Percentiles rank a stretch among this genome's conserved stretches.
Evolutionary conservation across 1,140 invertebrate genomes (phyloP).

Genomic region (Acromyrmex charruanus): DNA sequence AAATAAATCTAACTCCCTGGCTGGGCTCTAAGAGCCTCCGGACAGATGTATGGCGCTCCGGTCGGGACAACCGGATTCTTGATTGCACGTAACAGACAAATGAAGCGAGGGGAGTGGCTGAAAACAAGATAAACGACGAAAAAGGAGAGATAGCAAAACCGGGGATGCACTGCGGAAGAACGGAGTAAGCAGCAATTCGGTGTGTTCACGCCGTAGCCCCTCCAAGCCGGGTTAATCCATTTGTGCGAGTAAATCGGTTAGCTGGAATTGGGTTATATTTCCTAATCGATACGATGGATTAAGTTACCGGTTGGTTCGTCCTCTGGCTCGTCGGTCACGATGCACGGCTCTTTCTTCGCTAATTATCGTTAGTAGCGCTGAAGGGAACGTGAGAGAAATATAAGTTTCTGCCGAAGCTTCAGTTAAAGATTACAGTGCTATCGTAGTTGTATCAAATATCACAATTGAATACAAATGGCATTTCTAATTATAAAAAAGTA

Average conservation of each 20-base stretch:
- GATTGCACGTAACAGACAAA: conserved; percentile 78
- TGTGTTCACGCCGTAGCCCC: conserved; percentile 65
- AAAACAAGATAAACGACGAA: conserved; percentile 75
- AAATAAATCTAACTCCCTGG: conserved; percentile 69
- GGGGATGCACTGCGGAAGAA: conserved; percentile 63
- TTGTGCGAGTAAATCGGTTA: conserved; percentile 78
- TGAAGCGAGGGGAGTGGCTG: conserved; percentile 73
- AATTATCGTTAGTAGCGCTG: conserved; percentile 26
- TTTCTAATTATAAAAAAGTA: neutral
- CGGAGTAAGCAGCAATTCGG: conserved; percentile 73
- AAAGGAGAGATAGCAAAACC: conserved; percentile 26
- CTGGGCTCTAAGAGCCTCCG: conserved; percentile 63
- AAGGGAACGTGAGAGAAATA: conserved; percentile 21
- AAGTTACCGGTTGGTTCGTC: conserved; percentile 67
- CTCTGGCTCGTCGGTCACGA: conserved; percentile 37
- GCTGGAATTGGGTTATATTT: conserved; percentile 79
- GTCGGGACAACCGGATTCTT: conserved; percentile 68
- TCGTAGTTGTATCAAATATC: neutral
- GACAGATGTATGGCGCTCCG: conserved; percentile 67
- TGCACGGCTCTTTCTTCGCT: conserved; percentile 50
- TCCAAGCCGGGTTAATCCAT: conserved; percentile 75
- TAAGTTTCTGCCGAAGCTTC: neutral
- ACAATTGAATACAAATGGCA: neutral
- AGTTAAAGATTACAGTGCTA: neutral
- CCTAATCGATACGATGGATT: conserved; percentile 80